Conservation (phyloP, 64 coral and sea anemone species). For the Stichodactyla helianthus region DNA sequence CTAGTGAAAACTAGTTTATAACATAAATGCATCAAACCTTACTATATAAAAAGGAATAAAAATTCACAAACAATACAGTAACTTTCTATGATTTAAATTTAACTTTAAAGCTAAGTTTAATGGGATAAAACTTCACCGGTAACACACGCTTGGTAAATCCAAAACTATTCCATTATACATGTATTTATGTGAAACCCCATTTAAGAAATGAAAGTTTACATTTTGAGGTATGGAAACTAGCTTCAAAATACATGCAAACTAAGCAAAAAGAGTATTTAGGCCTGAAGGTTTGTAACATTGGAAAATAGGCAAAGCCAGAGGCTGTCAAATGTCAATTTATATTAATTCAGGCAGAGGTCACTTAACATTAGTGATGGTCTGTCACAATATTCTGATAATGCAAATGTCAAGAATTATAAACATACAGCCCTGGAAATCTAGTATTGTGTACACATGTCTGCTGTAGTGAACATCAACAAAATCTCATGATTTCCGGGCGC, state of each 20-base stretch:
- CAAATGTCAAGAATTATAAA: neutral
- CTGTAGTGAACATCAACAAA: neutral
- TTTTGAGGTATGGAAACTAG: no score
- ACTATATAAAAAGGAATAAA: neutral
- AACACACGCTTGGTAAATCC: neutral
- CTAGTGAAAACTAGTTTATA: no score
- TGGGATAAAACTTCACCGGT: neutral
- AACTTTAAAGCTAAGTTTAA: neutral
- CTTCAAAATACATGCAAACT: neutral
- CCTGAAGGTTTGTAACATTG: neutral
- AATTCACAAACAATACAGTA: neutral
- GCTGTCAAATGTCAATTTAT: neutral
- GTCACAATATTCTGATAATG: neutral
- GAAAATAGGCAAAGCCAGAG: neutral
- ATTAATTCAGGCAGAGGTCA: neutral
- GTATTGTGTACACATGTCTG: neutral
- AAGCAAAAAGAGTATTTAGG: neutral
- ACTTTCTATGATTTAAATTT: neutral
- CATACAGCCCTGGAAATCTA: neutral
- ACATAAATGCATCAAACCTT: neutral
- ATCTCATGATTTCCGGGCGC: neutral
- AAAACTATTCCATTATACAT: no score
- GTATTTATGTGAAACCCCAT: no score
- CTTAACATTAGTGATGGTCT: neutral
- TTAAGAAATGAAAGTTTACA: no score